Evolutionary conservation across 2,888 invertebrate species (phyloP).

Genomic region (Serripes groenlandicus): DNA sequence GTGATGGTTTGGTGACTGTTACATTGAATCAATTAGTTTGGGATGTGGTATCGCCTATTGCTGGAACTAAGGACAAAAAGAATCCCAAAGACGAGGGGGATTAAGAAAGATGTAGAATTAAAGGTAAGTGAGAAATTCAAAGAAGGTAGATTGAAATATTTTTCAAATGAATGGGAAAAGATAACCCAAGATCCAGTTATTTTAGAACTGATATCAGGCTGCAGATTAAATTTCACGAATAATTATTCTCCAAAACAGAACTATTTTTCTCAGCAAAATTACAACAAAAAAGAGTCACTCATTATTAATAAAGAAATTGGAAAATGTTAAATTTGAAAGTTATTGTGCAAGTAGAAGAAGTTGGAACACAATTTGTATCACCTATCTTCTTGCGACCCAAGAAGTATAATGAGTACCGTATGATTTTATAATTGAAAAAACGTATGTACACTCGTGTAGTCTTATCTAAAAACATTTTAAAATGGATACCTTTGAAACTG

Average conservation of each 20-base stretch:
- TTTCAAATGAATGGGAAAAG: slow-evolving; percentile 6
- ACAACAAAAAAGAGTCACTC: neutral
- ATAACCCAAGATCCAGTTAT: slow-evolving; percentile 6
- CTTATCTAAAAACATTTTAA: slow-evolving; percentile 11
- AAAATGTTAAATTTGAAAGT: slow-evolving; percentile 3
- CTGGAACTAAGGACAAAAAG: slow-evolving; percentile 29
- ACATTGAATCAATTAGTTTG: slow-evolving; percentile 39
- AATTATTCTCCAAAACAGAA: neutral
- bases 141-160: slow-evolving; percentile 24
- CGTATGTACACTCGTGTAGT: neutral
- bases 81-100: neutral
- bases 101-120: neutral
- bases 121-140: neutral
- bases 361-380: neutral
- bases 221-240: slow-evolving; percentile 1
- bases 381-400: slow-evolving; percentile 3
- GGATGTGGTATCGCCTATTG: slow-evolving; percentile 21
- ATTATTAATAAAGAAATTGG: slow-evolving; percentile 10
- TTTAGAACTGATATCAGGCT: slow-evolving; percentile 17
- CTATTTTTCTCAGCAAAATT: neutral
- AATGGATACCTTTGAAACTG: slow-evolving; percentile 17
- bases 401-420: neutral
- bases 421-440: slow-evolving; percentile 19
- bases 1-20: slow-evolving; percentile 36
- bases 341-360: neutral